Evolutionary conservation across 2,113 vertebrate species (phyloP).

Genomic region (Pseudopipra pipra): DNA sequence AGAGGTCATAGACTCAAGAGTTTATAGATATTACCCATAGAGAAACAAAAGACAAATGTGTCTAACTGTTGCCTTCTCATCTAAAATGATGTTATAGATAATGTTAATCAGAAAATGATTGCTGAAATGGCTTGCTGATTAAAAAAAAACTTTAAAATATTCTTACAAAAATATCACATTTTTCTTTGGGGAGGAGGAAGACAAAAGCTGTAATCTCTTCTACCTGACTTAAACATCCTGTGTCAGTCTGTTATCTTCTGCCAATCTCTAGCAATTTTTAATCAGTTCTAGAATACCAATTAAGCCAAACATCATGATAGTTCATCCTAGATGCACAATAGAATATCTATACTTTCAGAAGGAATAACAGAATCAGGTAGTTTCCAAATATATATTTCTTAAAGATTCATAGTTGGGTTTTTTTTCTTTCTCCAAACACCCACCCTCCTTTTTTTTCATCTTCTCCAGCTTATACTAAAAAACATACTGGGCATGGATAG

Average conservation of each 20-base stretch:
- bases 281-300: neutral
- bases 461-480: neutral
- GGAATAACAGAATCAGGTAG: neutral
- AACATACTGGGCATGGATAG: neutral
- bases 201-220: neutral
- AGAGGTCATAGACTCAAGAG: neutral
- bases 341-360: neutral
- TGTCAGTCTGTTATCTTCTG: neutral
- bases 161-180: fast-evolving
- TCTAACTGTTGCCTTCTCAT: neutral
- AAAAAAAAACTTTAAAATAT: neutral
- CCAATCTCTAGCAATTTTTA: neutral
- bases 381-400: neutral
- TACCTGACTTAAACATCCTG: neutral
- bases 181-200: neutral
- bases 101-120: neutral
- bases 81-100: neutral
- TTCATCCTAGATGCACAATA: neutral
- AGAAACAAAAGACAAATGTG: neutral
- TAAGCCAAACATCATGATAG: neutral
- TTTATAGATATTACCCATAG: neutral
- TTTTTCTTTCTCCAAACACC: neutral
- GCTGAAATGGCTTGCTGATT: neutral
- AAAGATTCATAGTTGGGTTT: neutral
- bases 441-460: no score